Evolutionary conservation across 1,140 invertebrate species (phyloP).

Genomic region (Bombus sylvicola): DNA sequence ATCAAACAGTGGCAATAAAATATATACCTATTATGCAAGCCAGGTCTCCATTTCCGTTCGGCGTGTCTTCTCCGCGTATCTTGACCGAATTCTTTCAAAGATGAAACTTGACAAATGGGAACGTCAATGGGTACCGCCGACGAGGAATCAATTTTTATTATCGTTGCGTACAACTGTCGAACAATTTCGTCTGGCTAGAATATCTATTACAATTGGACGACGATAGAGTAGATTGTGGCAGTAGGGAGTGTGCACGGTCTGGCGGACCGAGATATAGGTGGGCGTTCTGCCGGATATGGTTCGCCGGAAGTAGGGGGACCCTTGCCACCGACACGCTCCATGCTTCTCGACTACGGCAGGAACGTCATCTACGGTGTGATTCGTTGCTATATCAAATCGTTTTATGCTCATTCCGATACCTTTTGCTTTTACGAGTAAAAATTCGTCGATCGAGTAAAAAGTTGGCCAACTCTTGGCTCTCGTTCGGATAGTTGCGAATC

Average conservation of each 20-base stretch:
- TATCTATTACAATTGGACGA: conserved; percentile 74
- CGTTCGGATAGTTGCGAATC: background rate
- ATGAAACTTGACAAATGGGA: background rate
- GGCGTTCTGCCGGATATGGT: conserved; percentile 82
- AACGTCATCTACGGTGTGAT: conserved; percentile 65
- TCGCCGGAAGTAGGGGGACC: conserved; percentile 82
- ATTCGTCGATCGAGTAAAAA: conserved; percentile 22
- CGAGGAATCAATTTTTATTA: background rate
- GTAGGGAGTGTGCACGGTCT: conserved; percentile 74
- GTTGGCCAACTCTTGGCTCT: background rate
- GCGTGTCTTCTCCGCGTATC: no score
- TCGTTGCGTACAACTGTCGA: background rate
- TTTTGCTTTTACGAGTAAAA: conserved; percentile 5
- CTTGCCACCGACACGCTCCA: conserved; percentile 80
- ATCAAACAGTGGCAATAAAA: background rate
- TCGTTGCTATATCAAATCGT: conserved; percentile 61
- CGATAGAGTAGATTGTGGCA: conserved; percentile 72
- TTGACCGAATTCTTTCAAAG: background rate
- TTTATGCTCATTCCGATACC: conserved; percentile 31
- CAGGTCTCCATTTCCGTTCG: no score
- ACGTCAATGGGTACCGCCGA: background rate
- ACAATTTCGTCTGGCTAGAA: conserved; percentile 58
- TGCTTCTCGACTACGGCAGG: conserved; percentile 72
- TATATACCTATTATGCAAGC: background rate
- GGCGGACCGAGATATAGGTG: conserved; percentile 78